Evolutionary conservation across 53 echinoderm and acorn worm genomes (phyloP).

Genomic region (Echinometra lucunter): DNA sequence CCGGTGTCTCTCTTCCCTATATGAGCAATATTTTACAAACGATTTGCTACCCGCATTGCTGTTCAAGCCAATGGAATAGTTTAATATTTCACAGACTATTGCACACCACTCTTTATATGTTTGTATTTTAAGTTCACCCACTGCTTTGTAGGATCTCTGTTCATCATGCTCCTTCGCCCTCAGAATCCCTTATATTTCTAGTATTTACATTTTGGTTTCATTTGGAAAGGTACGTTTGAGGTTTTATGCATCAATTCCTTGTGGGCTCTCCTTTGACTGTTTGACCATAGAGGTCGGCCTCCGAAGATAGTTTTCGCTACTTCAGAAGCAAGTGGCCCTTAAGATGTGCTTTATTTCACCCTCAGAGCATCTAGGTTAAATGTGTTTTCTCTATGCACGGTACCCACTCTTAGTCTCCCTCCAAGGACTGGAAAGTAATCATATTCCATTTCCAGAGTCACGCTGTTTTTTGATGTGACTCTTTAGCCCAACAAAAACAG

Average conservation of each 20-base stretch:
- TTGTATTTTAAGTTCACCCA: neutral
- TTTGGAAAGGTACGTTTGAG: neutral
- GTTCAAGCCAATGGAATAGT: neutral
- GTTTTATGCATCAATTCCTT: neutral
- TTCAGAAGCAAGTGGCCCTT: conserved; percentile 66
- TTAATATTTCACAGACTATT: neutral
- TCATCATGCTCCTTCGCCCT: neutral
- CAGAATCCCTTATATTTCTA: neutral
- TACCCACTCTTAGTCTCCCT: neutral
- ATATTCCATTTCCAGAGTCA: no score
- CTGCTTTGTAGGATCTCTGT: neutral
- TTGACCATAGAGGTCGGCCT: conserved; percentile 52
- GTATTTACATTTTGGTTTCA: neutral
- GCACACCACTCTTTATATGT: neutral
- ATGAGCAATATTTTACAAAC: neutral
- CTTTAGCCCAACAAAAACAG: neutral
- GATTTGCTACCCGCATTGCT: neutral
- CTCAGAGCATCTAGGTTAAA: conserved; percentile 62
- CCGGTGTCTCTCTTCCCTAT: neutral
- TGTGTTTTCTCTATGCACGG: conserved; percentile 49
- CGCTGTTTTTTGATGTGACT: neutral
- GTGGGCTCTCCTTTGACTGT: conserved; percentile 5
- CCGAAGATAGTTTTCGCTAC: conserved; percentile 61
- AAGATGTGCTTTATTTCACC: conserved; percentile 66
- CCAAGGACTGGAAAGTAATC: neutral